Conservation (phyloP, 2,113 vertebrate genomes). For the Dicentrarchus labrax region DNA sequence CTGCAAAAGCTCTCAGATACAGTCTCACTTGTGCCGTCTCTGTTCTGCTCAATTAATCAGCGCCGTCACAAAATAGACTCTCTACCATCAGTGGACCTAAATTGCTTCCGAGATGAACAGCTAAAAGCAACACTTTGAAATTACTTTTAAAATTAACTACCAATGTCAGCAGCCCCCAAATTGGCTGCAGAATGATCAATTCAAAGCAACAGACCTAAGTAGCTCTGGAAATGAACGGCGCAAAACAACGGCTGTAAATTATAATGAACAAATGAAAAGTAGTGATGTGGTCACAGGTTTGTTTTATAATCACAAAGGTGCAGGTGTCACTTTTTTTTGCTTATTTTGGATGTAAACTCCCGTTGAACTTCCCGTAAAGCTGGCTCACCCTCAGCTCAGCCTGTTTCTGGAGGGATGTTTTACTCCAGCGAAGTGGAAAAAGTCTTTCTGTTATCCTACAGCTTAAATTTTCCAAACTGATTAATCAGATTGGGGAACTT, state of each 20-base stretch:
- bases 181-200: conserved; percentile 67
- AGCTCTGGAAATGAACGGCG: conserved; percentile 46
- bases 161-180: conserved; percentile 57
- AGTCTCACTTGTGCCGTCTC: conserved; percentile 14
- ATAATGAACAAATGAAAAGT: conserved; percentile 26
- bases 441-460: too few relatives aligned
- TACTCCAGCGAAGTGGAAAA: too few relatives aligned
- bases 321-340: too few relatives aligned
- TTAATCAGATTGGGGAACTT: too few relatives aligned
- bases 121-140: conserved; percentile 64
- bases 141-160: conserved; percentile 70
- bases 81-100: conserved; percentile 29
- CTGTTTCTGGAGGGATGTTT: too few relatives aligned
- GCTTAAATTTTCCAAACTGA: too few relatives aligned
- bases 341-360: too few relatives aligned
- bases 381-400: neutral
- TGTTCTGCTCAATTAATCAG: conserved; percentile 42
- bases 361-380: too few relatives aligned
- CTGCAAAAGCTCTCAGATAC: neutral
- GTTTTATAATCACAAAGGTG: too few relatives aligned
- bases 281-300: neutral
- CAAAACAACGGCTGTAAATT: conserved; percentile 11
- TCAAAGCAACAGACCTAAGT: conserved; percentile 48
- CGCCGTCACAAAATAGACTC: conserved; percentile 48
- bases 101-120: conserved; percentile 60